A percentile compares a stretch with the other conserved stretches of the same genome.
Conservation (phyloP, 2,797 vertebrate species). For the Cossypha polioptera region DNA sequence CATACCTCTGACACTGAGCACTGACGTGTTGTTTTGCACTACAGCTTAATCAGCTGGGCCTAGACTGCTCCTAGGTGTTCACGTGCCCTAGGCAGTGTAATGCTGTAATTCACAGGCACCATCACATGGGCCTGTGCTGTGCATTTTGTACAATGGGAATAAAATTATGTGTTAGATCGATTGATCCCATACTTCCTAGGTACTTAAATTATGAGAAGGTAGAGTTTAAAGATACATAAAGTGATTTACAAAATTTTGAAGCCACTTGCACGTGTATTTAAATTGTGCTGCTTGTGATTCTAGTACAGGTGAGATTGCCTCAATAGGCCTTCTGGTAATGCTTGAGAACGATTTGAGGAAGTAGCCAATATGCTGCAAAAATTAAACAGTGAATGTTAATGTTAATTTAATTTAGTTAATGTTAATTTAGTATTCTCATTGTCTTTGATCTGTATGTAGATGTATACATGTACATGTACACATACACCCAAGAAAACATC, state of each 20-base stretch:
- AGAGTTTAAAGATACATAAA: conserved; percentile 23
- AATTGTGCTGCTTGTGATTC: background rate
- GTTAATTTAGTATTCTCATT: background rate
- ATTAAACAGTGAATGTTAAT: background rate
- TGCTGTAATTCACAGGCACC: conserved; percentile 51
- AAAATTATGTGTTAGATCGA: conserved; percentile 48
- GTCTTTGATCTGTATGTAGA: background rate
- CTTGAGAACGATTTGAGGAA: background rate
- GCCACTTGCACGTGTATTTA: conserved; percentile 15
- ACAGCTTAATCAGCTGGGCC: conserved; percentile 69
- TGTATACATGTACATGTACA: background rate
- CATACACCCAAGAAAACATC: background rate
- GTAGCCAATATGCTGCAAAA: background rate
- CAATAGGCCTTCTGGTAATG: background rate
- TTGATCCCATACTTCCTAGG: conserved; percentile 22
- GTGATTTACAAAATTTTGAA: conserved; percentile 29
- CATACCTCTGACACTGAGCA: conserved; percentile 57
- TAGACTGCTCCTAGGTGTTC: conserved; percentile 32
- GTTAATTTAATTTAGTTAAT: background rate
- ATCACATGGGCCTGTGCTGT: background rate
- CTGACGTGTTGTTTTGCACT: conserved; percentile 62
- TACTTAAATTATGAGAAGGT: conserved; percentile 35
- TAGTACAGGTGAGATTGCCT: background rate
- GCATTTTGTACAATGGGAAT: background rate
- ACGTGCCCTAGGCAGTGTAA: conserved; percentile 42